A percentile compares a stretch with the other conserved stretches of the same genome.
Conservation (phyloP, 2,113 vertebrate species). For the Chunga burmeisteri region DNA sequence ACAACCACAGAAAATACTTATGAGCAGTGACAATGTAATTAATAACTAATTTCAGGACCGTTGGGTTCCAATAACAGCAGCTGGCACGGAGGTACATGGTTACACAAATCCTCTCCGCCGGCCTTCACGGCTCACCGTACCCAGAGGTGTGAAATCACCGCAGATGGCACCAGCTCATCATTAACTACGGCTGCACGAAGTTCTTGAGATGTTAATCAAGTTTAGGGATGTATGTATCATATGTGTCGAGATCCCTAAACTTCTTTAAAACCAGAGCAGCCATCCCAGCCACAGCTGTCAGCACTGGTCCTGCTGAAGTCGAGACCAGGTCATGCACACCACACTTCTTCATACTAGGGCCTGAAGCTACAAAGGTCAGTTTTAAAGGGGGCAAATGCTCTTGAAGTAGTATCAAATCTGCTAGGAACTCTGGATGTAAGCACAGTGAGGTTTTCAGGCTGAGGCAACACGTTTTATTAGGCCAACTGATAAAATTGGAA, state of each 20-base stretch:
- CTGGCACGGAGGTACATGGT: neutral
- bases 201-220: neutral
- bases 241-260: neutral
- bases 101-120: neutral
- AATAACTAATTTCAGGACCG: neutral
- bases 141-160: neutral
- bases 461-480: neutral
- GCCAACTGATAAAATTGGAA: neutral
- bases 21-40: neutral
- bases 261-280: neutral
- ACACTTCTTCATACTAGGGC: neutral
- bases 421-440: neutral
- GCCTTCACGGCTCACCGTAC: neutral
- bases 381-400: neutral
- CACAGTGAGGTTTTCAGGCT: neutral
- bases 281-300: neutral
- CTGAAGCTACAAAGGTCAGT: neutral
- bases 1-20: neutral
- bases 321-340: rapidly evolving
- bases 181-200: neutral
- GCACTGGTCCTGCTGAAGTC: neutral
- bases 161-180: neutral
- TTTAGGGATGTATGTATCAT: neutral
- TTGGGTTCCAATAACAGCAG: neutral
- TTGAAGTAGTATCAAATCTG: neutral